phyloP scores from a whole-genome alignment of 92 coral and sea anemone species.

The Anthopleura xanthogrammica region DNA sequence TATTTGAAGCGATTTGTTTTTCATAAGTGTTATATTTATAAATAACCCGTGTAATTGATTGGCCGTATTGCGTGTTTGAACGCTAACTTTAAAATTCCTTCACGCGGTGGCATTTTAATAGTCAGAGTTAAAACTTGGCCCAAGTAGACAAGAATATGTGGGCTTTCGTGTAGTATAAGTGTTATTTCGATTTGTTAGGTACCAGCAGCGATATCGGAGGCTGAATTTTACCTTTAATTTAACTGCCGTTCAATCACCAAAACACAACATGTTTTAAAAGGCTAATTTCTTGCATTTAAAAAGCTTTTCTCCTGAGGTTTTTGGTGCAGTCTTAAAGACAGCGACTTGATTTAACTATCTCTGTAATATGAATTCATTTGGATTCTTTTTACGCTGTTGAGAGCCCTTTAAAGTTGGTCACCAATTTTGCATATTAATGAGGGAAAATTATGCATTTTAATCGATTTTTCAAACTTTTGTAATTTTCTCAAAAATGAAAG shows the following conservation, averaged over 20 bases:
- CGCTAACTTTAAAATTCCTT: background rate
- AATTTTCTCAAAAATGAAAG: too few species aligned
- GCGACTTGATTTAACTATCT: background rate
- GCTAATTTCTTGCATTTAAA: background rate
- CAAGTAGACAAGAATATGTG: conserved; percentile 3
- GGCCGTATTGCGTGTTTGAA: background rate
- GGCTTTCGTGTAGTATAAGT: background rate
- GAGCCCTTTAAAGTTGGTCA: conserved; percentile 7
- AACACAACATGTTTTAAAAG: conserved; percentile 3
- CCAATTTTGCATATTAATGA: too few species aligned
- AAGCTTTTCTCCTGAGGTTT: background rate
- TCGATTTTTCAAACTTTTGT: too few species aligned
- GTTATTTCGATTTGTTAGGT: conserved; percentile 1
- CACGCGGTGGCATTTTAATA: conserved; percentile 2
- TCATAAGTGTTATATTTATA: background rate
- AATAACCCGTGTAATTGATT: background rate
- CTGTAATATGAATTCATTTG: background rate
- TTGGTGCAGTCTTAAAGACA: background rate
- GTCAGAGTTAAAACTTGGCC: conserved; percentile 7
- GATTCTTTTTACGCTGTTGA: background rate
- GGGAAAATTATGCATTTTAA: too few species aligned
- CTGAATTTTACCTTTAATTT: background rate
- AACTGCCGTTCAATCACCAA: background rate
- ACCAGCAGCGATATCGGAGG: background rate
- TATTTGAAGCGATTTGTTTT: background rate